These are phyloP conservation scores for Temnopleurus reevesii DNA, from an alignment of 53 echinoderm and acorn worm species.

Conservation along the genomic window DNA sequence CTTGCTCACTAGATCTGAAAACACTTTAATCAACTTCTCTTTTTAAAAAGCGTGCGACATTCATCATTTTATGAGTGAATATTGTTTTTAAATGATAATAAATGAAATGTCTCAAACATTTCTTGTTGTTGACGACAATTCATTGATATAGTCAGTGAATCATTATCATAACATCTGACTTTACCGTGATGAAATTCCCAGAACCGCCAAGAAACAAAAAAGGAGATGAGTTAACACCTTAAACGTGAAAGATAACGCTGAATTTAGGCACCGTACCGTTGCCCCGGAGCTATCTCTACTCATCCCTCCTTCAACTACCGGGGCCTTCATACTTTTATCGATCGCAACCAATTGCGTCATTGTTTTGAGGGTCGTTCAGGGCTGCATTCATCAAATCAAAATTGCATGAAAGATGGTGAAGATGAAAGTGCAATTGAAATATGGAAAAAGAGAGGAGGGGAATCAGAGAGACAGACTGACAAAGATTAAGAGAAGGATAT, in stretches of 20 bases:
- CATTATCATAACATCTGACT: too few relatives aligned
- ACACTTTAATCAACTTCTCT: too few relatives aligned
- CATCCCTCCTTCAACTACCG: neutral
- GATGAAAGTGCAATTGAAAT: neutral
- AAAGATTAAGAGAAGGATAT: neutral
- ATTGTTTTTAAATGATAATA: too few relatives aligned
- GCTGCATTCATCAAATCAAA: conserved; percentile 2
- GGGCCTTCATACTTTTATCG: conserved; percentile 26
- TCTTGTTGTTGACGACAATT: too few relatives aligned
- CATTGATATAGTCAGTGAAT: too few relatives aligned
- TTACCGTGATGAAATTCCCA: conserved; percentile 7
- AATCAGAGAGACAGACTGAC: neutral
- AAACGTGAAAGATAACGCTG: neutral
- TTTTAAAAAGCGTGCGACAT: too few relatives aligned
- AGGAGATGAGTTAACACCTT: conserved; percentile 8
- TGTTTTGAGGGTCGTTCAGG: neutral
- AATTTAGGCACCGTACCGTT: neutral
- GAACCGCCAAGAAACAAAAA: neutral
- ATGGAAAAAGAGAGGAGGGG: neutral
- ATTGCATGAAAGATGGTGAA: conserved; percentile 11
- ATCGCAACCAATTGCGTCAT: conserved; percentile 25
- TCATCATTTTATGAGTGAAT: too few relatives aligned
- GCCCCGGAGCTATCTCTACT: neutral
- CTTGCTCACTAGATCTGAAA: too few relatives aligned
- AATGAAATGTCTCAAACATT: too few relatives aligned